Conservation (phyloP, 2,113 vertebrate genomes). For the Nothocercus nigrocapillus region DNA sequence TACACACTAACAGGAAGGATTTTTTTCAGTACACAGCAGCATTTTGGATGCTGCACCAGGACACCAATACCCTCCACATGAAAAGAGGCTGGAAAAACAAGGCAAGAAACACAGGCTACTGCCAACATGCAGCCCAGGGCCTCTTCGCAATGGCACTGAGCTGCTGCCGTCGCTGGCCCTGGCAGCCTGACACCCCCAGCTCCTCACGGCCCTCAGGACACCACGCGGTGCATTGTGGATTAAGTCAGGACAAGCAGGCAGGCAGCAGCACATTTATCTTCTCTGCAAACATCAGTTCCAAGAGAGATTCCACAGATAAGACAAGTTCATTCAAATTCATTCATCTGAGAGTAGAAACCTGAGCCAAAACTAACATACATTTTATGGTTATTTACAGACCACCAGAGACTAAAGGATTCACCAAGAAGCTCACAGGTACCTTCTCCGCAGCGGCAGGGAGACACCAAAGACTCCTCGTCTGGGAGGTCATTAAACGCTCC, state of each 20-base stretch:
- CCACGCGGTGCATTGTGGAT: conserved; percentile 49
- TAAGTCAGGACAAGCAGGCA: conserved; percentile 73
- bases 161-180: background rate
- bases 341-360: conserved; percentile 70
- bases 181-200: conserved; percentile 42
- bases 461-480: background rate
- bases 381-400: conserved; percentile 74
- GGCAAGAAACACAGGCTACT: background rate
- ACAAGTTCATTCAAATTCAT: conserved; percentile 74
- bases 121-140: background rate
- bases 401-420: conserved; percentile 71
- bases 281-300: conserved; percentile 70
- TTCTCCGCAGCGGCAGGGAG: background rate
- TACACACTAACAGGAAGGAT: rapidly evolving
- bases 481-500: background rate
- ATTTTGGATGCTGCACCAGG: background rate
- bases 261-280: conserved; percentile 73
- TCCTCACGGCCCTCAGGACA: conserved; percentile 50
- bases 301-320: conserved; percentile 71
- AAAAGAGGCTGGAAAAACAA: background rate
- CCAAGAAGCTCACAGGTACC: conserved; percentile 61
- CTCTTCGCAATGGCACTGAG: background rate
- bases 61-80: background rate
- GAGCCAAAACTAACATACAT: conserved; percentile 72
- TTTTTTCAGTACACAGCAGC: background rate